A percentile compares a stretch with the other conserved stretches of the same genome.
phyloP scores from a whole-genome alignment of 2,888 invertebrate species.

The Liodrosophila aerea region DNA sequence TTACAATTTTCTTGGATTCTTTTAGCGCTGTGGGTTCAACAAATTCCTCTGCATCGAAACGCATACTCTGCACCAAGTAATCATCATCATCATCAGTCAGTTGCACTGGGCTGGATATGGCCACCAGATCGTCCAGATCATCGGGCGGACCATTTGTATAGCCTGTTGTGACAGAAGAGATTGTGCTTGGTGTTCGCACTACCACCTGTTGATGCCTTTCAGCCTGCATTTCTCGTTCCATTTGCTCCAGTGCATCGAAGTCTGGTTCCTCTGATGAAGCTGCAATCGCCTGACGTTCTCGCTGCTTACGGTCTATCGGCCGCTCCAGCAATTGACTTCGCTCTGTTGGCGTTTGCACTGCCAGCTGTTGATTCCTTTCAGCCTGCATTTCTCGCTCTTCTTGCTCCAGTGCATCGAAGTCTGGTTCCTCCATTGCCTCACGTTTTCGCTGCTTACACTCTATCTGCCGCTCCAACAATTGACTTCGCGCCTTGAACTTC shows the following conservation, averaged over 20 bases:
- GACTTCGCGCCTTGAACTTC: slow-evolving; percentile 85
- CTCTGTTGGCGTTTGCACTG: slow-evolving; percentile 7
- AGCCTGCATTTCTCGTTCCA: slow-evolving; percentile 22
- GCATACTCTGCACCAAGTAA: slow-evolving; percentile 66
- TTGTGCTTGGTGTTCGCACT: not conserved
- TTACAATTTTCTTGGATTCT: not conserved
- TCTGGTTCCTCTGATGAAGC: too few relatives aligned
- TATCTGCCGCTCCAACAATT: slow-evolving; percentile 80
- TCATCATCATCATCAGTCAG: slow-evolving; percentile 50
- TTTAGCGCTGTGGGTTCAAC: slow-evolving; percentile 7
- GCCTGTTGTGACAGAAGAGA: slow-evolving; percentile 1
- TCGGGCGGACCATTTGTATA: slow-evolving; percentile 48
- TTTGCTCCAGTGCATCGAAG: slow-evolving; percentile 14
- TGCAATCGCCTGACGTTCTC: too few relatives aligned
- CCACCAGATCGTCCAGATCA: slow-evolving; percentile 49
- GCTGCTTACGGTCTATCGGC: slow-evolving; percentile 50
- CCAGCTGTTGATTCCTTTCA: slow-evolving; percentile 34
- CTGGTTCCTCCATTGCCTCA: slow-evolving; percentile 22
- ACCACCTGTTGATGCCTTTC: slow-evolving; percentile 26
- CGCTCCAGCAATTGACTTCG: slow-evolving; percentile 83
- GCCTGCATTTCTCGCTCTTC: slow-evolving; percentile 71
- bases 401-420: slow-evolving; percentile 67
- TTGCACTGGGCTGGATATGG: slow-evolving; percentile 2
- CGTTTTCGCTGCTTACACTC: slow-evolving; percentile 62
- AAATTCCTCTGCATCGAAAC: slow-evolving; percentile 50